Evolutionary conservation across 2,888 invertebrate species (phyloP).

Genomic region (Colletes collaris): DNA sequence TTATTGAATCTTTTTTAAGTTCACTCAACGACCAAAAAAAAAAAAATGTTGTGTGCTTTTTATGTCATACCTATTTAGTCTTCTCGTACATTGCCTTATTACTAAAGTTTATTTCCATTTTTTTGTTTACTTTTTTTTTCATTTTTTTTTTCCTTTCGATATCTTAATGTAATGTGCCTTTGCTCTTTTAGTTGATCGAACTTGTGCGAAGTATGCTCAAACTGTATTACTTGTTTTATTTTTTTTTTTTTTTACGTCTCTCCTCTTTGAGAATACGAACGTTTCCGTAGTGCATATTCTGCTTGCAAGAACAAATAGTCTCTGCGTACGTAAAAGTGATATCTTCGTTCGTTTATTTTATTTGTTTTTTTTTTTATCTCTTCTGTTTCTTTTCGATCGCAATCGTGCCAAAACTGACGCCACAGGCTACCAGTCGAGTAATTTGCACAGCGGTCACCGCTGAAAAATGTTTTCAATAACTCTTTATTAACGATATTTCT

Average conservation of each 20-base stretch:
- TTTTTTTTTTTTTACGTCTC: conserved; percentile 11
- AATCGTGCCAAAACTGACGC: conserved; percentile 45
- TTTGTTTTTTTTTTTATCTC: conserved; percentile 2
- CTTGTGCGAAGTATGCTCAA: conserved; percentile 68
- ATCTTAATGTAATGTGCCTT: conserved; percentile 58
- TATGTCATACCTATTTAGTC: conserved; percentile 46
- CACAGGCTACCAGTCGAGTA: conserved; percentile 37
- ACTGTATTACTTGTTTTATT: conserved; percentile 43
- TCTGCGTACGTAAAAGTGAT: conserved; percentile 53
- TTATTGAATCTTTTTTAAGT: conserved; percentile 72
- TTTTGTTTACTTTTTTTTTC: conserved; percentile 47
- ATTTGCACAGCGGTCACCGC: conserved; percentile 40
- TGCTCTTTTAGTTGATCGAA: conserved; percentile 69
- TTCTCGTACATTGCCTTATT: conserved; percentile 7
- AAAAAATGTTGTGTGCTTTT: conserved; percentile 60
- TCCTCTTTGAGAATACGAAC: conserved; percentile 42
- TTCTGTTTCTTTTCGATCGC: conserved; percentile 37
- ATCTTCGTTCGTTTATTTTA: conserved; percentile 1
- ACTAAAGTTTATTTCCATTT: conserved; percentile 3
- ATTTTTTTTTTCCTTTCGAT: conserved; percentile 26
- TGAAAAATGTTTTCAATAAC: conserved; percentile 43
- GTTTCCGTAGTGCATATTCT: conserved; percentile 62
- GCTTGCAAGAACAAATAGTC: conserved; percentile 62
- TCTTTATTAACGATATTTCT: conserved; percentile 39
- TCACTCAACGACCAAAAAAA: conserved; percentile 62